phyloP scores from a whole-genome alignment of 2,113 vertebrate genomes.

The Hassar affinis region DNA sequence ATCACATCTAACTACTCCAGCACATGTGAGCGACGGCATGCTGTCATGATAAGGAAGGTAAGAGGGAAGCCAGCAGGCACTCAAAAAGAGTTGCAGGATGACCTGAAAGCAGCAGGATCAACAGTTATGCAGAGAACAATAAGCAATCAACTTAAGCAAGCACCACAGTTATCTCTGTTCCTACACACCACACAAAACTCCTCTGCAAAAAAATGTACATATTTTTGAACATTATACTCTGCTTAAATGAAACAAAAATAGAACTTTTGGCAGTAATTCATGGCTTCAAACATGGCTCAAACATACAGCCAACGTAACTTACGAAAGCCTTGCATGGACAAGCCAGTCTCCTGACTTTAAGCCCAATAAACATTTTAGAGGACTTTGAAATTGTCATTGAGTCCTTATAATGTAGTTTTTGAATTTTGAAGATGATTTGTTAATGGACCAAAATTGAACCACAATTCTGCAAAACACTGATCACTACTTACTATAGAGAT shows the following conservation, averaged over 20 bases:
- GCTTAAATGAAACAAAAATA: neutral
- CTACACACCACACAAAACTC: neutral
- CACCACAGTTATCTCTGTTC: neutral
- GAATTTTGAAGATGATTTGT: neutral
- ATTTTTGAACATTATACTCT: neutral
- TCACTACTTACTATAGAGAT: neutral
- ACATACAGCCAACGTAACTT: neutral
- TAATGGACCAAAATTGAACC: neutral
- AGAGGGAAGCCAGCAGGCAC: neutral
- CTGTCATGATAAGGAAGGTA: neutral
- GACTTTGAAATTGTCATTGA: neutral
- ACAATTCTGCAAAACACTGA: neutral
- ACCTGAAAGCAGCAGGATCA: neutral
- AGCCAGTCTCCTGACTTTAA: neutral
- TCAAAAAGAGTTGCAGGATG: neutral
- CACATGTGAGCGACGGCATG: neutral
- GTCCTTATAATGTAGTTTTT: neutral
- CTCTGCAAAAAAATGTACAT: neutral
- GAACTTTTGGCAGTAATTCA: neutral
- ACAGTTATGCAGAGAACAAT: neutral
- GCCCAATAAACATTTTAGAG: neutral
- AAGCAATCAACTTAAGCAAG: neutral
- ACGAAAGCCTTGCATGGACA: neutral
- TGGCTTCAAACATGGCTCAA: too few relatives aligned
- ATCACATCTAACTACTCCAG: neutral